Percentiles rank a stretch among this genome's conserved stretches.
phyloP scores from a whole-genome alignment of 2,888 invertebrate species.

The Drosophila robusta region DNA sequence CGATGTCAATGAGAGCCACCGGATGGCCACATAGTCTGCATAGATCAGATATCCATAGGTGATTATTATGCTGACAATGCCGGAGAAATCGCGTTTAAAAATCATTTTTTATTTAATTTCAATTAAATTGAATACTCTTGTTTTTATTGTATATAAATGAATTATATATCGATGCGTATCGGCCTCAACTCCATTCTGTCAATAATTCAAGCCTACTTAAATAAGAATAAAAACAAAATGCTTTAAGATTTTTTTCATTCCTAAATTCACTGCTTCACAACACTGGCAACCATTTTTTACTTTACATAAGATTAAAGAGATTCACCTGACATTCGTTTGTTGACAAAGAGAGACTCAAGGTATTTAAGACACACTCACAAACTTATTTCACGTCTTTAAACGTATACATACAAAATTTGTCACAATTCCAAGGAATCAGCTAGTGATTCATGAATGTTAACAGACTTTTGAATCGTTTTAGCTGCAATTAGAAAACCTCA shows the following conservation, averaged over 20 bases:
- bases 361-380: not conserved
- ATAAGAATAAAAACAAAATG: no score
- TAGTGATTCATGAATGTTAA: conserved; percentile 2
- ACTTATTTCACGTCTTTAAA: not conserved
- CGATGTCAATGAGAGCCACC: conserved; percentile 92
- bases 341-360: not conserved
- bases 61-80: conserved; percentile 91
- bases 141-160: conserved; percentile 45
- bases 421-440: conserved; percentile 1
- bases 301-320: no score
- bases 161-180: conserved; percentile 64
- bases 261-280: no score
- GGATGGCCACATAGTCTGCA: conserved; percentile 94
- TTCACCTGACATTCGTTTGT: no score
- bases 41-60: conserved; percentile 93
- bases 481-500: not conserved
- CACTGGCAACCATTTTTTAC: no score
- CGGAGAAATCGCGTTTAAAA: conserved; percentile 93
- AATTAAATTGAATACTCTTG: not conserved
- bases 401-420: no score
- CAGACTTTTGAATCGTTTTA: conserved; percentile 3
- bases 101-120: conserved; percentile 84
- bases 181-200: not conserved
- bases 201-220: no score
- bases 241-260: no score